Percentiles rank a stretch among this genome's conserved stretches.
These are phyloP conservation scores for Sarcoramphus papa DNA, from an alignment of 2,797 vertebrate species.

Conservation along the genomic window DNA sequence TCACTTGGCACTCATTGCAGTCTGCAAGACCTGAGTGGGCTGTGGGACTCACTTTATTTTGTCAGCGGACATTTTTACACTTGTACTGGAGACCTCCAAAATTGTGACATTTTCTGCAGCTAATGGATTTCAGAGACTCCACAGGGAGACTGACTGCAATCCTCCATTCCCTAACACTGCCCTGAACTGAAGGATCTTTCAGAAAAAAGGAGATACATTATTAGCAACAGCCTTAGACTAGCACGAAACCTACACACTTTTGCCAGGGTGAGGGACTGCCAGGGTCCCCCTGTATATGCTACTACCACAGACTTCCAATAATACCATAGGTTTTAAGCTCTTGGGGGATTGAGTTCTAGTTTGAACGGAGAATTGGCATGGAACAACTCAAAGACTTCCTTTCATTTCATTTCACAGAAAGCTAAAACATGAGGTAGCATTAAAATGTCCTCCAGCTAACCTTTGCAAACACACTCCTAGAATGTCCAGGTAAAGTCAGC, in stretches of 20 bases:
- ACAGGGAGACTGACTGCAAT: not conserved
- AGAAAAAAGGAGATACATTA: not conserved
- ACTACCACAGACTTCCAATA: not conserved
- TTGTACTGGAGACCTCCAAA: not conserved
- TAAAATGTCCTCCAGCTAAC: not conserved
- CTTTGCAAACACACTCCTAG: not conserved
- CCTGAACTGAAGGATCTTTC: not conserved
- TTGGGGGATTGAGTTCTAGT: not conserved
- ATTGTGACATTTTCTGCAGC: not conserved
- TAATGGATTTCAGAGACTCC: not conserved
- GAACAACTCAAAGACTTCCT: not conserved
- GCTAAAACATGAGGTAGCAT: not conserved
- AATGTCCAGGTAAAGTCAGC: not conserved
- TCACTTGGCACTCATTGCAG: not conserved
- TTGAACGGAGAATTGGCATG: not conserved
- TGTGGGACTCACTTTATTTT: not conserved
- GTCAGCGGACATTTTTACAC: not conserved
- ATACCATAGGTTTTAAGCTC: not conserved
- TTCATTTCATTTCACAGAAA: not conserved
- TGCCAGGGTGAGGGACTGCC: not conserved
- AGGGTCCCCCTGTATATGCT: not conserved
- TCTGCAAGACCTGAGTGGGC: not conserved
- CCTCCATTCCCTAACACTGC: not conserved
- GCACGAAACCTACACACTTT: not conserved
- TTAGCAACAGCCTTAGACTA: not conserved